phyloP scores from a whole-genome alignment of 2,797 vertebrate genomes.

The Petrocephalus sullivani region DNA sequence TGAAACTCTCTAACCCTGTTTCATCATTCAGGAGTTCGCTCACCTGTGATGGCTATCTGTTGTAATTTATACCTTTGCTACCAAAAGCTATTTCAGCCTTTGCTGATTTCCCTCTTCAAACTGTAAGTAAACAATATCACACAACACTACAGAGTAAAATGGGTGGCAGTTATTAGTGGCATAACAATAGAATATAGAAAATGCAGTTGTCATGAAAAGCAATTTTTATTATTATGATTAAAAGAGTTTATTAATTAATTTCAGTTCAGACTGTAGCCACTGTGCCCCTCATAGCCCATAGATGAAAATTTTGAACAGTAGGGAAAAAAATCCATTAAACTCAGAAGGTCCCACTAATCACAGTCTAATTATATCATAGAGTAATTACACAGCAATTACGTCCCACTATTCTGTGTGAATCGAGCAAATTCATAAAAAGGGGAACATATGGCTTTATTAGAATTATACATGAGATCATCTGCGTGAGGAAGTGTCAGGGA shows the following conservation, averaged over 20 bases:
- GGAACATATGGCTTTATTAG: slow-evolving; percentile 57
- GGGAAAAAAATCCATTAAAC: slow-evolving; percentile 42
- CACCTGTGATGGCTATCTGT: not conserved
- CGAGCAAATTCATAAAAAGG: slow-evolving; percentile 50
- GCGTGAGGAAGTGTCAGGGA: slow-evolving; percentile 51
- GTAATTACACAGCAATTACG: slow-evolving; percentile 59
- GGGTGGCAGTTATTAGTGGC: not conserved
- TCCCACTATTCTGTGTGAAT: slow-evolving; percentile 49
- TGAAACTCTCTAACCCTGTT: not conserved
- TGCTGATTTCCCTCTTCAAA: not conserved
- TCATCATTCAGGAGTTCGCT: not conserved
- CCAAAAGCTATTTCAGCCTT: not conserved
- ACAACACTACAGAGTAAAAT: not conserved
- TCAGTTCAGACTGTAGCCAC: not conserved
- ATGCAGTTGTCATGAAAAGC: not conserved
- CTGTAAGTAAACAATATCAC: not conserved
- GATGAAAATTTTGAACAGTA: slow-evolving; percentile 24
- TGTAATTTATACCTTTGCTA: not conserved
- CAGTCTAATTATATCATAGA: slow-evolving; percentile 56
- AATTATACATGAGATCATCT: slow-evolving; percentile 54
- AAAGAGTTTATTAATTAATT: not conserved
- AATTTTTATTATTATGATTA: not conserved
- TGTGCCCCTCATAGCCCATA: not conserved
- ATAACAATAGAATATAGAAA: not conserved
- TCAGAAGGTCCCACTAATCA: slow-evolving; percentile 49